Base-by-base conservation (phyloP, 2,797 vertebrate genomes). In the Salarias fasciatus region DNA sequence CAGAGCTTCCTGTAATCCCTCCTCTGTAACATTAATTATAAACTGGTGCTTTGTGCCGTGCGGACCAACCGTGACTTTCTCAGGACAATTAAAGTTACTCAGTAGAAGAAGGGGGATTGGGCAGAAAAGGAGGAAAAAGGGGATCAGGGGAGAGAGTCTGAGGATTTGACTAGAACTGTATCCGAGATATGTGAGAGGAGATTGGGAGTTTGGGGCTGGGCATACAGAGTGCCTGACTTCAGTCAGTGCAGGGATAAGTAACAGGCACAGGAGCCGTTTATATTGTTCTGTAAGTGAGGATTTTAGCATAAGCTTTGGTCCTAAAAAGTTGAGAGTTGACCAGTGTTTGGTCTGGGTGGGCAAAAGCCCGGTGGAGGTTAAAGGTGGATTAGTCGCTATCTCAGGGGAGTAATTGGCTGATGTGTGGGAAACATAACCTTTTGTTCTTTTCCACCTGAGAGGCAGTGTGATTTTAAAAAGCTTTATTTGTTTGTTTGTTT, bases 61-160 rank as follows among this genome's bases (percentile, higher is more conserved):
- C 50, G 93, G 92, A 69, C 83, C 90, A 90, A 90, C 87, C 90
- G 89, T 86, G 92, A 92, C 94, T 96, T 97, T 97, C 96, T 95
- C 96, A 96, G 95, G 95, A 96, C 95, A 96, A 96, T 98, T 96
- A 96, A 95, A 95, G 93, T 95, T 94, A 94, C 94, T 96, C 93
- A 94, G 94, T 88, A 92, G 92, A 65, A 81, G 92, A 93, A 92
- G 92, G 91, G 86, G 91, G 90, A 92, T 90, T 79, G 49, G 79
- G 54, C 44, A 46, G 71, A 69, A 77, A 81, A 79, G 66, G 77
- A 74, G 64, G 56, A 75, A 75, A 77, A 71, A 63, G 67, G 72
- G 77, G 86, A 84, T 88, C 85, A 85, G 69, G 18, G 55, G 76
- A 80, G 57, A 67, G 80, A 87, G 69, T 79, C 72, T 47, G 73